Evolutionary conservation across 2,113 vertebrate genomes (phyloP), one percentile per base, ranked within the genome.

Genomic region (Neodon shergylaensis): DNA sequence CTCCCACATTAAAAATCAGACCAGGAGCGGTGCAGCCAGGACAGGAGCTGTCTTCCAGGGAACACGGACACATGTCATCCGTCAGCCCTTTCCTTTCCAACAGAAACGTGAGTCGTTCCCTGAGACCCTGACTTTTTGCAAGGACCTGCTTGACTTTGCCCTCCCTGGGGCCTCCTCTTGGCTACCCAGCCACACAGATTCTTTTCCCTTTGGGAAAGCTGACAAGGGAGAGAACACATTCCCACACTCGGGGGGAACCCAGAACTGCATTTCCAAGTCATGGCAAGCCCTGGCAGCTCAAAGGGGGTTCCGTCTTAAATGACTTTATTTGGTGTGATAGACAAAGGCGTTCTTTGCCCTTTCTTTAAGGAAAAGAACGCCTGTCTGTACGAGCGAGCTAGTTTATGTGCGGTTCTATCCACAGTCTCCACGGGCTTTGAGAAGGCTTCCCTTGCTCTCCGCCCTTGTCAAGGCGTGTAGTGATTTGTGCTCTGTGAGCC

Each of bases 401-500:
- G 82, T 76, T 73, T 49, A 21, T 24, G 58, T 14, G 26, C 63
- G 33, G 52, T 82, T 89, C 92, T 81, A 36, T n/a, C 76, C 61
- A 22, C 49, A 24, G 42, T 68, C 81, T 82, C 24, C 54, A 65
- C 16, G 28, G 47, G 11, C 58, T 58, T 83, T 88, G n/a, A 0
- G 65, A 85, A 61, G 58, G 1, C 24, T 0, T 68, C 65, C 49
- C 39, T 47, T 31, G 10, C 86, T 90, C 70, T 84, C n/a, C 33
- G 66, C 16, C 49, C 85, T 47, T 42, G 81, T 74, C 77, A 66
- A 39, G 54, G 91, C 81, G 77, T 68, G 9, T 0, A 31, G 72
- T 72, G 97, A 96, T 74, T 90, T 95, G 90, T 49, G 39, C n/a
- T 13, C 92, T 73, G 92, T 73, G 22, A 28, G 78, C 19, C 83